Conservation (phyloP, 2,797 vertebrate genomes). For the Malurus leucopterus region DNA sequence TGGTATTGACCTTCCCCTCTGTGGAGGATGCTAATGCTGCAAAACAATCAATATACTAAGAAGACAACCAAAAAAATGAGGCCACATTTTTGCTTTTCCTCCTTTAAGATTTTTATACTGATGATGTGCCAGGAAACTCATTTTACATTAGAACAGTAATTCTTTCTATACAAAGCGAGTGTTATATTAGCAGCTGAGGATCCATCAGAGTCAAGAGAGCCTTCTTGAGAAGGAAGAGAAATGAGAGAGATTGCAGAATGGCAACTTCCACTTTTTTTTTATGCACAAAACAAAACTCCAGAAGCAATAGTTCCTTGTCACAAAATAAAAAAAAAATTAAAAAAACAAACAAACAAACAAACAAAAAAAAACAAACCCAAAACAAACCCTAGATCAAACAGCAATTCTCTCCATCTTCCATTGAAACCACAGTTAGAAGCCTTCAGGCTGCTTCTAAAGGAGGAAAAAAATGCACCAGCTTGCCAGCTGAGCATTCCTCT, state of each 20-base stretch:
- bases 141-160: slow-evolving; percentile 19
- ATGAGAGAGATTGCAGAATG: neutral
- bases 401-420: neutral
- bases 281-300: neutral
- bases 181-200: neutral
- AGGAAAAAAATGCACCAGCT: neutral
- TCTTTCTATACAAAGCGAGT: neutral
- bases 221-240: neutral
- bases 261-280: neutral
- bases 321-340: neutral
- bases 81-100: slow-evolving; percentile 30
- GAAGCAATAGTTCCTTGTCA: neutral
- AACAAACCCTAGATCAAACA: neutral
- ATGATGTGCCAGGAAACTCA: slow-evolving; percentile 30
- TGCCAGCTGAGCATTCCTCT: neutral
- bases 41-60: slow-evolving; percentile 47
- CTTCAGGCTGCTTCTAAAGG: neutral
- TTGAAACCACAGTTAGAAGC: neutral
- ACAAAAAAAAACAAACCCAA: no score
- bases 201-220: neutral
- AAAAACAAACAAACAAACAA: no score
- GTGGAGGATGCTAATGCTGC: slow-evolving; percentile 45
- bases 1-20: slow-evolving; percentile 45
- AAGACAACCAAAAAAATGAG: slow-evolving; percentile 46
- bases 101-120: slow-evolving; percentile 24